A percentile compares a stretch with the other conserved stretches of the same genome.
phyloP scores from a whole-genome alignment of 2,113 vertebrate genomes.

The Gymnobelideus leadbeateri region DNA sequence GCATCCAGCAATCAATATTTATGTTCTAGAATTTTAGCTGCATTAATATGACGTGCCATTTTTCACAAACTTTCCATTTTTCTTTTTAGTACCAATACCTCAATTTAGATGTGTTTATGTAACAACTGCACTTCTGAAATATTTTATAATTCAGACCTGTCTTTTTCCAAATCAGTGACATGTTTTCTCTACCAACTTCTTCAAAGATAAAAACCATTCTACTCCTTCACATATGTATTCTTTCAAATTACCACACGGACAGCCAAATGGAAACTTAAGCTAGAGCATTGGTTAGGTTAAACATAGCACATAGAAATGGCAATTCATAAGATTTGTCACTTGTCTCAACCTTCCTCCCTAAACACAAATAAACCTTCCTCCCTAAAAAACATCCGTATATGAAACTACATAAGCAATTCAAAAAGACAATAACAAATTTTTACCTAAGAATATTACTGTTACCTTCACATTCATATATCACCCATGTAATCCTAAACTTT shows the following conservation, averaged over 20 bases:
- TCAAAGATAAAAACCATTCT: neutral
- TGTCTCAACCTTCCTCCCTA: neutral
- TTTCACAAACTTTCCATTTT: neutral
- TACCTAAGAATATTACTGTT: slow-evolving; percentile 18
- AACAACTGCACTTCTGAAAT: neutral
- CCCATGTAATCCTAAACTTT: neutral
- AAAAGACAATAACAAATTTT: neutral
- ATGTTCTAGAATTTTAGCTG: neutral
- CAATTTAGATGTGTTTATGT: neutral
- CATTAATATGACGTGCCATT: neutral
- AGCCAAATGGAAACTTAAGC: neutral
- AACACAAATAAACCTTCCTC: slow-evolving; percentile 3
- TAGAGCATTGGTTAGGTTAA: neutral
- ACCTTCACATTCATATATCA: slow-evolving; percentile 4
- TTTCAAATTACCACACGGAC: neutral
- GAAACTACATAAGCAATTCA: slow-evolving; percentile 3
- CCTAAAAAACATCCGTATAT: slow-evolving; percentile 27
- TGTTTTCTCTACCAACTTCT: neutral
- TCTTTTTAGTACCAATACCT: neutral
- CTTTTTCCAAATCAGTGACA: neutral
- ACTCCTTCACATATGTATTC: neutral
- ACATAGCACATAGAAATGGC: neutral
- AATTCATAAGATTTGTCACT: neutral
- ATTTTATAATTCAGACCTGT: neutral
- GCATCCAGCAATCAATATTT: neutral